Evolutionary conservation across 2,113 vertebrate species (phyloP), one percentile per base, ranked within the genome.

Genomic region (Symphodus melops): DNA sequence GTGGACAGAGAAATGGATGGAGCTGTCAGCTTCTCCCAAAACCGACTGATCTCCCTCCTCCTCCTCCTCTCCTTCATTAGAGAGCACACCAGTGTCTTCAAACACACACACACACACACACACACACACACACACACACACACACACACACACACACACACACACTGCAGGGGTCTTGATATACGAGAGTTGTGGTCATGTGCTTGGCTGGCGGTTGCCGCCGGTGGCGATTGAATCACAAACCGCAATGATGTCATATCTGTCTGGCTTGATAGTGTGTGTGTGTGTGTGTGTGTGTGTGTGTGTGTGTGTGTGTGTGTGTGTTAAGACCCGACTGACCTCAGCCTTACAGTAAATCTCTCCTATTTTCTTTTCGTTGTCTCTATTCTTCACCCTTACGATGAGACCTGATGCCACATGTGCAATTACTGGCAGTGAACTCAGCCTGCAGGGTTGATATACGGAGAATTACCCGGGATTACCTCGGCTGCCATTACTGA

Each of bases 241-340:
- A 56, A 78, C 85, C 72, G 56, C 77, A 53, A 87, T 91, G 89
- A 91, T 85, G 85, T 90, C 85, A 90, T 73, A 83, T 82, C 75
- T 88, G 86, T 90, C 84, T 86, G 83, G 69, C 33, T 68, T 64
- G 75, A 65, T 81, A 57, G 33, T 68, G 81, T 57, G n/a, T 72
- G 65, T 56, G 56, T 69, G 62, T 37, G 46, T 49, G 16, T 55
- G 28, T 46, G 62, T 63, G 52, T 71, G 68, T 54, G 36, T 81
- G 39, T 54, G 12, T 60, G 53, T 42, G 62, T 63, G 52, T 71
- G 68, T 54, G 36, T 81, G 39, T 54, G 12, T 60, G 53, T 42
- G 36, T 58, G 64, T 41, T 72, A 65, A 87, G 72, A 75, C 41
- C 36, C 0, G n/a, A 25, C 78, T 69, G 82, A 88, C 76, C 81